Evolutionary conservation across 2,797 vertebrate species (phyloP), one percentile per base, ranked within the genome.

Genomic region (Neosalanx taihuensis): DNA sequence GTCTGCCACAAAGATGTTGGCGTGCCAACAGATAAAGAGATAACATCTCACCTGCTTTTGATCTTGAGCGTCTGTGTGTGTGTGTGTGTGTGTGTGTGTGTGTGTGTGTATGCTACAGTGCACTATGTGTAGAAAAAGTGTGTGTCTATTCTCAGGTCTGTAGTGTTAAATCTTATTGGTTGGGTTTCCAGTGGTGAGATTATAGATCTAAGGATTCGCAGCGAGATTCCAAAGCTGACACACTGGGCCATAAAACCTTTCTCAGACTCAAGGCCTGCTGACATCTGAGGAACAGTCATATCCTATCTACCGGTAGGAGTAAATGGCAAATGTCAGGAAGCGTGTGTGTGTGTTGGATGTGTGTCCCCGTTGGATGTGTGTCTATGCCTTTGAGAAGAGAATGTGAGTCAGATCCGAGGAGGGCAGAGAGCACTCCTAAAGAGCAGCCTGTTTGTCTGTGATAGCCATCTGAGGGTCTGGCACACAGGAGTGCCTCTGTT

Each of bases 1-100:
- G 68, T 70, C 68, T 70, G 57, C 57, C 56, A 26, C 68, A 70
- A 51, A 62, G 58, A 37, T 9, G 35, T 7, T 37, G 37, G 17
- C 59, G 18, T 62, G 64, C 51, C 64, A 71, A 79, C 72, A 73
- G 80, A 74, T 67, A 66, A 30, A 67, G 77, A 72, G 78, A 80
- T 60, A 56, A 65, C 31, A 41, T 46, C 51, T 30, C 30, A 31
- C 68, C 29, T 65, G 69, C 58, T 64, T 75, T 64, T 69, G 59
- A 63, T 51, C 61, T 4, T 4, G 37, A 51, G 23, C 18, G 6
- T 63, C 13, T 78, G 76, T 74, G 58, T 33, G 61, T 63, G 61
- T 33, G 26, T 29, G 67, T 58, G 67, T 33, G 67, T 62, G 1
- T 33, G 35, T 9, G 5, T 78, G 76, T 74, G 58, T 33, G 61